Conservation (phyloP, 2,888 invertebrate genomes). For the Pyrrhosoma nymphula region DNA sequence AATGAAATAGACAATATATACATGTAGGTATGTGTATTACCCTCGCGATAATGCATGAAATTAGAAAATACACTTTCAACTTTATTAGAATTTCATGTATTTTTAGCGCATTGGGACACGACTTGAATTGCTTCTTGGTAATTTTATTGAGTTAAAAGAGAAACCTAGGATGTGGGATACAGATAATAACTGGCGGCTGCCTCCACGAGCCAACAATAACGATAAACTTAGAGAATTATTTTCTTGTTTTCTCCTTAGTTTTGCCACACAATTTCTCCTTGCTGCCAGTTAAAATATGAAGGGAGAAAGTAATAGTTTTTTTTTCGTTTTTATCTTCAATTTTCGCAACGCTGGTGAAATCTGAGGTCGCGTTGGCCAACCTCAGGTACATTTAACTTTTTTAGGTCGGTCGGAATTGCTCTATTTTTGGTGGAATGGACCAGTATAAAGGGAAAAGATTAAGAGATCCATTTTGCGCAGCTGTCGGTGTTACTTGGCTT, state of each 20-base stretch:
- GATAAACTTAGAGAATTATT: not conserved
- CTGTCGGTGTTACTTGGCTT: not conserved
- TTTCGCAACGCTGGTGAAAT: not conserved
- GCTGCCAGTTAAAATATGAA: not conserved
- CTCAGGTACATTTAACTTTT: not conserved
- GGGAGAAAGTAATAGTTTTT: not conserved
- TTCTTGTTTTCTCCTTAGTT: not conserved
- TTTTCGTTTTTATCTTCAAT: not conserved
- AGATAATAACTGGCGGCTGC: too few relatives aligned
- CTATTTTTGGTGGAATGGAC: not conserved
- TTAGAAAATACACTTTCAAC: too few relatives aligned
- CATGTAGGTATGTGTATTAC: too few relatives aligned
- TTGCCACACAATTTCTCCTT: not conserved
- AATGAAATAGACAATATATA: too few relatives aligned
- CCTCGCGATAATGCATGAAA: too few relatives aligned
- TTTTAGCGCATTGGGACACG: too few relatives aligned
- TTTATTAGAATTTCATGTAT: too few relatives aligned
- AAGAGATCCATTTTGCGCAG: not conserved
- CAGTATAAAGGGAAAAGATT: not conserved
- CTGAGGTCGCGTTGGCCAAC: not conserved
- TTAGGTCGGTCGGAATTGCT: not conserved
- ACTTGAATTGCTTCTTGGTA: too few relatives aligned
- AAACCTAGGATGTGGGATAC: too few relatives aligned
- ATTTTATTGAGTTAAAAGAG: too few relatives aligned
- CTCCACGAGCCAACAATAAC: not conserved